phyloP scores from a whole-genome alignment of 2,888 invertebrate species.

The Pyrochroa serraticornis region DNA sequence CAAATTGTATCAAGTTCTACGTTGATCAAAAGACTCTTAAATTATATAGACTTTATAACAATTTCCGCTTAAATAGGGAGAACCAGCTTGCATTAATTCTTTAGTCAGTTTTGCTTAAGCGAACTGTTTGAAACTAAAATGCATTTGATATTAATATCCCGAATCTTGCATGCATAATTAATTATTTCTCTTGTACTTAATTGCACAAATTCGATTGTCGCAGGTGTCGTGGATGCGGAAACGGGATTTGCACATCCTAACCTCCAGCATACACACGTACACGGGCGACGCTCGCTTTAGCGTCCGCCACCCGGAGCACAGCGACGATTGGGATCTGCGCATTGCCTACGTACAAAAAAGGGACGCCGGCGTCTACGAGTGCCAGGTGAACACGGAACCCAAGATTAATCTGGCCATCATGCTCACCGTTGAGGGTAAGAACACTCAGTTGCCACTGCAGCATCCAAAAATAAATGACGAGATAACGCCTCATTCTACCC shows the following conservation, averaged over 20 bases:
- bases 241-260: constrained; percentile 82
- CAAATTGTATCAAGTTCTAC: too few species aligned
- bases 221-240: constrained; percentile 87
- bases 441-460: constrained; percentile 13
- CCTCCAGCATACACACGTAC: constrained; percentile 83
- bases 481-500: constrained; percentile 27
- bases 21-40: too few species aligned
- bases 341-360: constrained; percentile 83
- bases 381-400: constrained; percentile 89
- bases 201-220: constrained; percentile 33
- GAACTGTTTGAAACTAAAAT: too few species aligned
- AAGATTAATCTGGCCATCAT: constrained; percentile 85
- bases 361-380: constrained; percentile 86
- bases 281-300: constrained; percentile 88
- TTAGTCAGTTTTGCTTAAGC: too few species aligned
- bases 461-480: constrained; percentile 24
- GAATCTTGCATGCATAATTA: constrained; percentile 12
- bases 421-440: constrained; percentile 80
- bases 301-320: constrained; percentile 80
- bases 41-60: too few species aligned
- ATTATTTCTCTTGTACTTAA: constrained; percentile 6
- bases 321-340: constrained; percentile 86
- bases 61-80: too few species aligned
- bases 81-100: too few species aligned
- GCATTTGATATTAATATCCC: neutral